Base-by-base conservation (phyloP, 2,797 vertebrate species). In the Distichodus sexfasciatus region DNA sequence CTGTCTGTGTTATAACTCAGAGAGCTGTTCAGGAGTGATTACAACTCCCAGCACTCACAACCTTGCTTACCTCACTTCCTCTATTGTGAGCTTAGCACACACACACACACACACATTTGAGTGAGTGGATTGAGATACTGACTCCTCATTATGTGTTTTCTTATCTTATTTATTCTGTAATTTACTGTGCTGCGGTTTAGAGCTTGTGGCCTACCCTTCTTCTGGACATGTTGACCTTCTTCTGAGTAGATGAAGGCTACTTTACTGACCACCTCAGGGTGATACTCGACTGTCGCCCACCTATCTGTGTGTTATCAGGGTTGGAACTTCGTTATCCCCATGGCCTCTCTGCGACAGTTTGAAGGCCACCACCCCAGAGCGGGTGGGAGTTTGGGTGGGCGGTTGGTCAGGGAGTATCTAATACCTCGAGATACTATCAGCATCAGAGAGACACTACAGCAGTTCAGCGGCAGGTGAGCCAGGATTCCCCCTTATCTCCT, bases 391-490 rank as follows among this genome's bases (percentile, higher is more conserved):
- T 15, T 35, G 46, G 46, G 47, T 41, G 35, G 64, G n/a, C 15
- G 55, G 58, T 19, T 46, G 35, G 43, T 70, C 68, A 78, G 76
- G 58, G 69, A 68, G 70, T 77, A 76, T 77, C 66, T 62, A 44
- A 65, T 31, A 41, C 33, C 41, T 78, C 78, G 76, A 87, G 87
- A 90, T 89, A 75, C 81, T 86, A 87, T 88, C 86, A 81, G 78
- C 66, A 48, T 15, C 62, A 55, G 74, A 77, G 79, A 87, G 78
- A 67, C 83, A 81, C 79, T 55, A 60, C 76, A 40, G 48, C 68
- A 78, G 85, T 81, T 87, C 87, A 78, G 55, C 1, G 75, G 64
- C 57, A 77, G 85, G 85, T 85, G 84, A 89, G 84, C 83, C 84
- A 89, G 85, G 31, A 73, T 46, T 68, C 75, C 76, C 59, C 60